Evolutionary conservation across 2,797 vertebrate species (phyloP), one percentile per base, ranked within the genome.

Genomic region (Chiroxiphia lanceolata): DNA sequence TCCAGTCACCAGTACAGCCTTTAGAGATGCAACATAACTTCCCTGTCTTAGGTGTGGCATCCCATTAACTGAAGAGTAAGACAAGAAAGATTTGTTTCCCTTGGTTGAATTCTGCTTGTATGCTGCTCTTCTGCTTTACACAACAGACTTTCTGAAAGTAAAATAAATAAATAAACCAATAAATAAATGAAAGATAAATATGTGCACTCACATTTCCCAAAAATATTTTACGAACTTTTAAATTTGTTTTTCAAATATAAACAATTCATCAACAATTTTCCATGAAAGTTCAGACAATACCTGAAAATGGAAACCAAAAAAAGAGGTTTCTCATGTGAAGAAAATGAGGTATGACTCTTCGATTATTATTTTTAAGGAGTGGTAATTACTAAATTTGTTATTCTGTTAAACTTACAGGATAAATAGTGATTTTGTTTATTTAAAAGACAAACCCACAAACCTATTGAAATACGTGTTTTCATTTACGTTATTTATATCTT

Each of bases 1-100:
- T 84, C 14, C 20, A 65, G 15, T 79, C 13, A 47, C 15, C 31
- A 67, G 34, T 33, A 64, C 25, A 85, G 7, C 7, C 20, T 61
- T 45, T 57, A 47, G 44, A 57, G 38, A 57, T 31, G 16, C 31
- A 45, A 26, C 9, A 2, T 47, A 82, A 48, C 7, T 71, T 10
- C 18, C 34, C 11, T 68, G 88, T 63, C 27, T 59, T 42, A 45
- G 0, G 1, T 74, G 20, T 26, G 33, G 13, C 1, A 0, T 51
- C 29, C 9, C 15, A 3, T 78, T 48, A 44, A 67, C 27, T 80
- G 12, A 47, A 36, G 21, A 54, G 19, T 63, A 38, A 38, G 76
- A 36, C 6, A 64, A 59, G 6, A 11, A 20, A 42, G 17, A 44
- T 31, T 77, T 89, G 4, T 48, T 48, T 87, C 27, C 22, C 25